phyloP scores from a whole-genome alignment of 2,113 vertebrate species.

The Tragelaphus imberbis region DNA sequence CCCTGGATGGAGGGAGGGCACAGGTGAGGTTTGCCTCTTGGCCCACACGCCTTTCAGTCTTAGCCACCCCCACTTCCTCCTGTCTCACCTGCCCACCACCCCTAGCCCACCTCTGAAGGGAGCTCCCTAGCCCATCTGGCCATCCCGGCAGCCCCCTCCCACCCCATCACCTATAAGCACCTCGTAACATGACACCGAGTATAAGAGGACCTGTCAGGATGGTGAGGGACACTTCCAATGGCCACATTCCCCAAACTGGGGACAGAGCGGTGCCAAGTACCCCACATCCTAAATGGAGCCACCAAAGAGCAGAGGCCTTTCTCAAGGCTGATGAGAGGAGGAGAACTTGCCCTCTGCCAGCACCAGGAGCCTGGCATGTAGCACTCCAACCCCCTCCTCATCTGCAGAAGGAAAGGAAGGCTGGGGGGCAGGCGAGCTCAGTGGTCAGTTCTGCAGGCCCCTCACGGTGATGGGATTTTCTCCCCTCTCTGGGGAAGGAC shows the following conservation, averaged over 20 bases:
- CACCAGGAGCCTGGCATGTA: accelerated
- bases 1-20: not conserved
- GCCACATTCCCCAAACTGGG: not conserved
- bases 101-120: not conserved
- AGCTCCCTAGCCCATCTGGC: not conserved
- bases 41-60: not conserved
- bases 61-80: not conserved
- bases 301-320: not conserved
- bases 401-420: not conserved
- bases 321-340: not conserved
- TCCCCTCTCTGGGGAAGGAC: not conserved
- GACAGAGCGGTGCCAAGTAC: not conserved
- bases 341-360: not conserved
- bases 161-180: not conserved
- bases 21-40: not conserved
- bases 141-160: not conserved
- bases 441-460: not conserved
- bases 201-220: not conserved
- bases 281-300: not conserved
- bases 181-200: not conserved
- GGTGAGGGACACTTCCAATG: not conserved
- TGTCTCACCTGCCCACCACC: too few species aligned
- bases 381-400: not conserved
- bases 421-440: not conserved
- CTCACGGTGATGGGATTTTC: not conserved